A percentile compares a stretch with the other conserved stretches of the same genome.
Evolutionary conservation across 2,888 invertebrate species (phyloP).

Genomic region (Ommatoiulus sabulosus): DNA sequence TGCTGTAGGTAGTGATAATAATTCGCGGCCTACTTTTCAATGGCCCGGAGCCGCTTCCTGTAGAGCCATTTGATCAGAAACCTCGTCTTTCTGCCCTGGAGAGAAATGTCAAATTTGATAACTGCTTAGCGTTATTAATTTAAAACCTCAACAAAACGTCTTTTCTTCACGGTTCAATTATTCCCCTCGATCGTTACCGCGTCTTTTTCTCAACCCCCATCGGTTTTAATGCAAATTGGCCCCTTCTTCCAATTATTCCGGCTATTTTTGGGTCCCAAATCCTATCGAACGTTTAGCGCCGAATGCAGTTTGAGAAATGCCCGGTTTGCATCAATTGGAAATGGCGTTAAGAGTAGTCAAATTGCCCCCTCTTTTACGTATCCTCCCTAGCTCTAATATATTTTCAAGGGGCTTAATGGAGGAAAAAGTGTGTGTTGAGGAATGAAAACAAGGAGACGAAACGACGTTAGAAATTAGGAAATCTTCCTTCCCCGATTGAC

Average conservation of each 20-base stretch:
- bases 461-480: constrained; percentile 45
- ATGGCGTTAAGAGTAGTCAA: constrained; percentile 45
- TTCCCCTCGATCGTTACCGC: background rate
- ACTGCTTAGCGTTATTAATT: background rate
- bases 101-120: constrained; percentile 2
- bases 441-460: constrained; percentile 45
- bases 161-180: background rate
- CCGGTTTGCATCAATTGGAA: constrained; percentile 44
- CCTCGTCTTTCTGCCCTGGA: background rate
- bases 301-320: background rate
- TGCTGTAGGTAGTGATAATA: background rate
- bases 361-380: background rate
- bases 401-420: background rate
- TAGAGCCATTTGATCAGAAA: background rate
- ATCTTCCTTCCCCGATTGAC: constrained; percentile 41
- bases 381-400: background rate
- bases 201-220: background rate
- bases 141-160: background rate
- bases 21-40: background rate
- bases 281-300: background rate
- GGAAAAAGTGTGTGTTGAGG: constrained; percentile 42
- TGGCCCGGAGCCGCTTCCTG: background rate
- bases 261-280: background rate
- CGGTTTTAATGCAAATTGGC: background rate
- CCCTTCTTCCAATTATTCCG: background rate